Percentiles rank a stretch among this genome's conserved stretches.
These are phyloP conservation scores for Caenorhabditis virilis DNA, from an alignment of 2,888 invertebrate genomes.

Conservation along the genomic window DNA sequence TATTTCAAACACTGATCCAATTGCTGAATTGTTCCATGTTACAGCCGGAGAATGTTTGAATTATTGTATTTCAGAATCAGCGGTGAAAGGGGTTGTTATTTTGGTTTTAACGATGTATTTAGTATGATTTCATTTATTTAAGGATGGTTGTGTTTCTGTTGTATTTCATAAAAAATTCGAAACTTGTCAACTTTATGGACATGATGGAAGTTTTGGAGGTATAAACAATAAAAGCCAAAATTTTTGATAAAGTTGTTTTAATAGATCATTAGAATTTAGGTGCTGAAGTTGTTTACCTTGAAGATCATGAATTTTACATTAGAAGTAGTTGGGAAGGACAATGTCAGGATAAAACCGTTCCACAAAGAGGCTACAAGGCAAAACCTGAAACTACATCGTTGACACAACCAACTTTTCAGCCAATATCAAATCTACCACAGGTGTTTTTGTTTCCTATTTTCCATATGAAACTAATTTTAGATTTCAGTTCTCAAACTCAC, in stretches of 20 bases:
- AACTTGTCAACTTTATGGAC: constrained; percentile 58
- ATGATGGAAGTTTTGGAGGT: constrained; percentile 40
- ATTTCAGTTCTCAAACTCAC: constrained; percentile 21
- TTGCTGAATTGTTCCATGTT: constrained; percentile 59
- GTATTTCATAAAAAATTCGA: constrained; percentile 61
- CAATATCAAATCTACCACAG: too few species aligned
- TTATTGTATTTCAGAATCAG: constrained; percentile 55
- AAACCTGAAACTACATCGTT: constrained; percentile 1
- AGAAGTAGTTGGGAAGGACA: constrained; percentile 41
- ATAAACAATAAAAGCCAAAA: not conserved
- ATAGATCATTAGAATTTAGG: too few species aligned
- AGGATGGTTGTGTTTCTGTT: constrained; percentile 59
- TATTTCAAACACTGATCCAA: constrained; percentile 52
- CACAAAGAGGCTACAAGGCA: constrained; percentile 39
- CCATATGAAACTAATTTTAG: too few species aligned
- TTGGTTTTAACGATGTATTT: not conserved
- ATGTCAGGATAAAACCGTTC: constrained; percentile 32
- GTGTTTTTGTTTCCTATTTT: too few species aligned
- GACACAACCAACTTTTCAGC: too few species aligned
- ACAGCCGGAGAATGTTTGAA: constrained; percentile 58
- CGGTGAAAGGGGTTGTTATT: constrained; percentile 44
- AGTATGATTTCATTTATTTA: constrained; percentile 6
- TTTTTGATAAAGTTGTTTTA: too few species aligned
- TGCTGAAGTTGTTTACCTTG: constrained; percentile 39
- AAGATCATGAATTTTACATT: constrained; percentile 47